Evolutionary conservation across 2,888 invertebrate species (phyloP), one percentile per base, ranked within the genome.

Genomic region (Lasioglossum lativentre): DNA sequence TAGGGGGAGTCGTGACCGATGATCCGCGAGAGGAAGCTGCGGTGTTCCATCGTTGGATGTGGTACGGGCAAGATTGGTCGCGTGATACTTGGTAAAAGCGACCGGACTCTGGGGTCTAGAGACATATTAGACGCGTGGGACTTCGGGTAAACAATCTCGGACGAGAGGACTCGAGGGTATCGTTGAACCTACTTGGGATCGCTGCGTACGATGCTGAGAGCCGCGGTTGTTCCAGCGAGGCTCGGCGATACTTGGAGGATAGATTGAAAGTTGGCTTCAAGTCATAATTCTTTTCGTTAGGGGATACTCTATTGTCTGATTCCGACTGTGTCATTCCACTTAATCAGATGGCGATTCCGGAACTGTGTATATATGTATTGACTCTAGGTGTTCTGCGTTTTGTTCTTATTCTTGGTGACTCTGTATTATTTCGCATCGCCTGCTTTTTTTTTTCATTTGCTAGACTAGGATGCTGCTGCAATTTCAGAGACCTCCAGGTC

Each of bases 91-190:
- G 59, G 59, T 59, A 59, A 59, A 59, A 59, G 59, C 59, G 59
- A 59, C 59, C 59, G 59, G 59, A 59, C 59, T n/a, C 59, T 5
- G 59, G 59, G 59, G 59, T 27, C 59, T 59, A 59, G 59, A 30
- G 59, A 59, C 59, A 66, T 34, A 66, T 66, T 66, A 66, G 30
- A 34, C 34, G 66, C 66, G 66, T 66, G 66, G 66, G 66, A 66
- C 66, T 66, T 66, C 34, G 66, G 30, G 66, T 66, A 66, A 66
- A 34, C 66, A 66, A 66, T 30, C 66, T 66, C 19, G 30, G 52
- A 19, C 47, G 16, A 27, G 63, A 63, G 63, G 63, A 66, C 34
- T 66, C 34, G 66, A 34, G 59, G 59, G 19, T 66, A 66, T 34
- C 30, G 16, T 66, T 34, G 66, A 66, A 34, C 19, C 30, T 66